Evolutionary conservation across 2,888 invertebrate species (phyloP).

Genomic region (Noctuana brunneofusca): DNA sequence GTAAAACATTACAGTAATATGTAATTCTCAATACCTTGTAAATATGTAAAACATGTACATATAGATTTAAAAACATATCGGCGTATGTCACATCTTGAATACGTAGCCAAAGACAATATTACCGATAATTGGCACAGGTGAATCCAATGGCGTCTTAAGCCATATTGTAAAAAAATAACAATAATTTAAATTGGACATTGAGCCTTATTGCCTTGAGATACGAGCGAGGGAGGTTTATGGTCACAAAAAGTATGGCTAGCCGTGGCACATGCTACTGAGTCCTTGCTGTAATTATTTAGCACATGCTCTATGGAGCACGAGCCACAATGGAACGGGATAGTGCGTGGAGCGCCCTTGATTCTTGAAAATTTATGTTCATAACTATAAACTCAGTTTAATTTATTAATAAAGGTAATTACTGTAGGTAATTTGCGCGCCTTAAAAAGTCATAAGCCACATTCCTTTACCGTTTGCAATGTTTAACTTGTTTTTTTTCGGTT

Average conservation of each 20-base stretch:
- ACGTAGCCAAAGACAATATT: conserved; percentile 33
- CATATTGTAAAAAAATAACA: conserved; percentile 31
- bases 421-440: conserved; percentile 1
- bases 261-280: conserved; percentile 54
- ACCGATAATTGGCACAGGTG: conserved; percentile 58
- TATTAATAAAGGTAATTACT: not conserved
- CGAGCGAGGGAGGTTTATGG: conserved; percentile 33
- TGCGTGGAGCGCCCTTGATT: conserved; percentile 38
- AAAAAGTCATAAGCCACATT: not conserved
- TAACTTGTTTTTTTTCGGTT: not conserved
- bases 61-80: conserved; percentile 28
- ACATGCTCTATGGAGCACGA: conserved; percentile 59
- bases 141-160: conserved; percentile 39
- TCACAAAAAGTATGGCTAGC: conserved; percentile 25
- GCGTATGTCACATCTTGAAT: conserved; percentile 34
- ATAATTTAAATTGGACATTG: conserved; percentile 33
- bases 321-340: conserved; percentile 44
- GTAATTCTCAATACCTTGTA: conserved; percentile 18
- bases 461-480: not conserved
- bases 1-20: not conserved
- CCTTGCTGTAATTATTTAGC: conserved; percentile 56
- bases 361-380: not conserved
- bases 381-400: not conserved
- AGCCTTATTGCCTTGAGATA: conserved; percentile 38
- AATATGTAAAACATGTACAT: conserved; percentile 24